phyloP scores from a whole-genome alignment of 2,797 vertebrate genomes.

The Poeciliopsis paucimaculata region DNA sequence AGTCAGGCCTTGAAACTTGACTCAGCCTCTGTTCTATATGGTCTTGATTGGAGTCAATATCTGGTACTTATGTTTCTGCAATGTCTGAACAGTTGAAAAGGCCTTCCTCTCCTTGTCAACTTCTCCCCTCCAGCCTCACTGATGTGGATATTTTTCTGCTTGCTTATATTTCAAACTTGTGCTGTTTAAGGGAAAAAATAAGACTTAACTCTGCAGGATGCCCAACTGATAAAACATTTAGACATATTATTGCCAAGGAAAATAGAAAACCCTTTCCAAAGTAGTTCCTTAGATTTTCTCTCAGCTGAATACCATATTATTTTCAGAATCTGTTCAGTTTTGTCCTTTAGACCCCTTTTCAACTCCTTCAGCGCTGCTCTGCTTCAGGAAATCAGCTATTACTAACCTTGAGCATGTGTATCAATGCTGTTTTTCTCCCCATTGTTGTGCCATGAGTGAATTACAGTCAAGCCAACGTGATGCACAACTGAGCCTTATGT shows the following conservation, averaged over 20 bases:
- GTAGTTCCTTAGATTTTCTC: not conserved
- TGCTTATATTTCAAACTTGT: slow-evolving; percentile 45
- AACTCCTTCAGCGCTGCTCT: slow-evolving; percentile 17
- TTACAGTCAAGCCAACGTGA: slow-evolving; percentile 39
- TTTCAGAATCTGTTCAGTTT: slow-evolving; percentile 38
- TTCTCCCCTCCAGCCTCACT: slow-evolving; percentile 50
- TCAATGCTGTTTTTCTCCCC: slow-evolving; percentile 40
- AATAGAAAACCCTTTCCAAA: slow-evolving; percentile 21
- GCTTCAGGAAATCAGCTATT: slow-evolving; percentile 24
- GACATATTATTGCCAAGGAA: not conserved
- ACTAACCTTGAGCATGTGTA: slow-evolving; percentile 54
- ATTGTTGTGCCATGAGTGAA: slow-evolving; percentile 64
- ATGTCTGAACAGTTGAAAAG: slow-evolving; percentile 47
- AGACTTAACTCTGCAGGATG: slow-evolving; percentile 1
- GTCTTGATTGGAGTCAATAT: slow-evolving; percentile 60
- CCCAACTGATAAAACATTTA: slow-evolving; percentile 13
- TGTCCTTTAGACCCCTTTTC: slow-evolving; percentile 41
- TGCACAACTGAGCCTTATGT: slow-evolving; percentile 35
- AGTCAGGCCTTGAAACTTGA: slow-evolving; percentile 24
- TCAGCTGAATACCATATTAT: slow-evolving; percentile 31
- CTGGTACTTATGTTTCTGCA: slow-evolving; percentile 34
- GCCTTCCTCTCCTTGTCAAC: slow-evolving; percentile 54
- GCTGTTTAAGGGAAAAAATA: slow-evolving; percentile 9
- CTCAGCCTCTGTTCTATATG: slow-evolving; percentile 22
- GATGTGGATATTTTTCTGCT: slow-evolving; percentile 58